Evolutionary conservation across 2,888 invertebrate species (phyloP), one percentile per base, ranked within the genome.

Genomic region (Lucinisca nassula): DNA sequence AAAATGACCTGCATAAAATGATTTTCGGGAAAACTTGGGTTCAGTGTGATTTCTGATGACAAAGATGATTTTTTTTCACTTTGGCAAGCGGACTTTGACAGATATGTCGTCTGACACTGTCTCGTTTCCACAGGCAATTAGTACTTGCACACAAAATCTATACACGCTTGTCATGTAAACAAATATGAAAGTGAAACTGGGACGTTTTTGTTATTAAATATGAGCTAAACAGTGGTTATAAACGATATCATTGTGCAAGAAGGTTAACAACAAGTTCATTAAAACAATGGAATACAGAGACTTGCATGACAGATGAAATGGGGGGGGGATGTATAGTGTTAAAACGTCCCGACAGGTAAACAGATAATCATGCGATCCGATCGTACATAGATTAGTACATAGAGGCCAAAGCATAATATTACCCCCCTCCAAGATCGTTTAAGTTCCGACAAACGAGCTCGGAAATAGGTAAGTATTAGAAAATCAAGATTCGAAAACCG

Each of bases 361-460:
- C 17, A 55, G 4, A 55, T n/a, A 4, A 14, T n/a, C 55, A 55
- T 55, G 55, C 55, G 55, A 55, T 55, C 21, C 55, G 55, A n/a
- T n/a, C n/a, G n/a, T 14, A 55, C 55, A 55, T 21, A 55, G 55
- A n/a, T 14, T 55, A 4, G 55, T 3, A 55, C 17, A 55, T 4
- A 21, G 55, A n/a, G n/a, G 17, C n/a, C 55, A n/a, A n/a, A 4
- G 21, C 55, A 55, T 55, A 55, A 55, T 21, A 55, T n/a, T 55
- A 55, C 55, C 55, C 55, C 55, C 55, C 55, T 55, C 55, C 55
- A 4, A 55, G 55, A 8, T 55, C 55, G 55, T 55, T 55, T 55
- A 55, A 55, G 55, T n/a, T 55, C 55, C 55, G 55, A 55, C 55
- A 55, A 55, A 55, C 55, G 55, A 55, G 55, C 55, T 55, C n/a